Conservation (phyloP, 2,113 vertebrate genomes). For the Lucifuga dentata region DNA sequence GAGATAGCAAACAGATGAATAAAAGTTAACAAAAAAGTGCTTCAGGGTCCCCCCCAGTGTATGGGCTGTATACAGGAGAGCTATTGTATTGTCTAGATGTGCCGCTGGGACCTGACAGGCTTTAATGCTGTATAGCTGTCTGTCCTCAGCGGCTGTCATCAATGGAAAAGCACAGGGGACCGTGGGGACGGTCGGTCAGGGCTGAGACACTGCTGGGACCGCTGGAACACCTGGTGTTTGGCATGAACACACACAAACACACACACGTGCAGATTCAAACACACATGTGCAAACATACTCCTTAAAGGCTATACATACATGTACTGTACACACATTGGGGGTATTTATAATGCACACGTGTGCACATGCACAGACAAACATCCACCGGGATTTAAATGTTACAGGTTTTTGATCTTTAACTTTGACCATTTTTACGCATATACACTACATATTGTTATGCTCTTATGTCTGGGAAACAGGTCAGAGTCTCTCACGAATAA, state of each 20-base stretch:
- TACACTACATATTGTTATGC: too few species aligned
- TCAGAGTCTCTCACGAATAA: too few species aligned
- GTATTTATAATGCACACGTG: too few species aligned
- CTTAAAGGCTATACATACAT: not conserved
- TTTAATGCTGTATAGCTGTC: slow-evolving; percentile 40
- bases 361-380: too few species aligned
- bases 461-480: too few species aligned
- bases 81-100: slow-evolving; percentile 49
- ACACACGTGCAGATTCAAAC: slow-evolving; percentile 1
- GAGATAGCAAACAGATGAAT: slow-evolving; percentile 41
- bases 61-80: slow-evolving; percentile 41
- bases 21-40: slow-evolving; percentile 35
- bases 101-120: slow-evolving; percentile 49
- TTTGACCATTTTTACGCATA: too few species aligned
- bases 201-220: slow-evolving; percentile 41
- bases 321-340: not conserved
- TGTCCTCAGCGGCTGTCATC: slow-evolving; percentile 49
- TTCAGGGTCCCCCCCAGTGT: slow-evolving; percentile 38
- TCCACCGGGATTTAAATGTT: too few species aligned
- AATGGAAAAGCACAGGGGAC: slow-evolving; percentile 50
- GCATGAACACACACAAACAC: not conserved
- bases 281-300: slow-evolving; percentile 6
- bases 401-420: too few species aligned
- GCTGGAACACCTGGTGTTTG: slow-evolving; percentile 62
- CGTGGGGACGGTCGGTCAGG: slow-evolving; percentile 39